Conservation (phyloP, 1,140 invertebrate genomes). For the Drosophila sechellia region DNA sequence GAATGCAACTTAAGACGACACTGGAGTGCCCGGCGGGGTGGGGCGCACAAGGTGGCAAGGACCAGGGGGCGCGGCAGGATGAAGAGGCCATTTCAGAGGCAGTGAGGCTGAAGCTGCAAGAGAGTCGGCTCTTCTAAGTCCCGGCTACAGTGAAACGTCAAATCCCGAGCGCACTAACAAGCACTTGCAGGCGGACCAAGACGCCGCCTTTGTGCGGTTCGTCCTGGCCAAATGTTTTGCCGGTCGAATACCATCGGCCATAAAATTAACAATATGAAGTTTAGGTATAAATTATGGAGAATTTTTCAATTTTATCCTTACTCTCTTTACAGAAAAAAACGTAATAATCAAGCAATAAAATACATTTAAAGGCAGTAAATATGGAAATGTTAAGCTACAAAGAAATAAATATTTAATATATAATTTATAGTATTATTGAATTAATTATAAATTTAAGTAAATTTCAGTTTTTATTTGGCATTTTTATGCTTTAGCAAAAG, state of each 20-base stretch:
- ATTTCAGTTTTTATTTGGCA: too few relatives aligned
- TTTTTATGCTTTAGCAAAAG: too few relatives aligned
- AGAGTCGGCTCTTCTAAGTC: conserved; percentile 68
- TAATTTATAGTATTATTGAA: too few relatives aligned
- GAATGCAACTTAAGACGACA: conserved; percentile 69
- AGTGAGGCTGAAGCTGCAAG: conserved; percentile 17
- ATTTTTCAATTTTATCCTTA: too few relatives aligned
- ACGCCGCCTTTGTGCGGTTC: conserved; percentile 29
- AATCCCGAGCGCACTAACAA: conserved; percentile 74
- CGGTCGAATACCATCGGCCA: conserved; percentile 5
- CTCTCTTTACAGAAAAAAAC: too few relatives aligned
- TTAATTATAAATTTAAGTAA: too few relatives aligned
- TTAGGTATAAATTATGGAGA: too few relatives aligned
- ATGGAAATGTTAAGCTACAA: too few relatives aligned
- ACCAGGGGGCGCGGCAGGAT: conserved; percentile 2
- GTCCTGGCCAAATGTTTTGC: conserved; percentile 9
- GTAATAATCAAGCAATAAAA: too few relatives aligned
- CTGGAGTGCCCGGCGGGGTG: conserved; percentile 5
- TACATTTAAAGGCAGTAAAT: too few relatives aligned
- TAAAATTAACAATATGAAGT: background rate
- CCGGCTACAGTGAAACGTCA: conserved; percentile 68
- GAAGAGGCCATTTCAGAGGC: conserved; percentile 21
- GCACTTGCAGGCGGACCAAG: conserved; percentile 59
- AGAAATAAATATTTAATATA: too few relatives aligned
- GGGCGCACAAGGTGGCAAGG: background rate